phyloP scores from a whole-genome alignment of 2,113 vertebrate genomes.

The Ptilorrhoa leucosticta region DNA sequence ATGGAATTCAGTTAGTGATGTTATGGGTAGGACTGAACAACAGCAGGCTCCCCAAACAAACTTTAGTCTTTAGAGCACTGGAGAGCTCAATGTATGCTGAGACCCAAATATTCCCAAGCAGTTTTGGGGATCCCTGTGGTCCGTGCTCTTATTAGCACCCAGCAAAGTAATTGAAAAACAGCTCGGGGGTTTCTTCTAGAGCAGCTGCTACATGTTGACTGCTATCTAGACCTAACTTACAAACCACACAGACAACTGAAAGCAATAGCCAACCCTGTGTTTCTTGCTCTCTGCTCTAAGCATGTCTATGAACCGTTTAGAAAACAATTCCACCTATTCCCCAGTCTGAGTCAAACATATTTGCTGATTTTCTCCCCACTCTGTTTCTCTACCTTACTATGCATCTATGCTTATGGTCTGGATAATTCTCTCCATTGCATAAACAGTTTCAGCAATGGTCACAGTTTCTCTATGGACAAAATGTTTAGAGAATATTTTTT shows the following conservation, averaged over 20 bases:
- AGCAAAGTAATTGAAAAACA: not conserved
- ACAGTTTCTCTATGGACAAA: not conserved
- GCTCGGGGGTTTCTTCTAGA: accelerated
- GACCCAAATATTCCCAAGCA: not conserved
- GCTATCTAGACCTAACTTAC: not conserved
- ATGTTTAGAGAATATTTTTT: not conserved
- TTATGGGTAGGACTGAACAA: not conserved
- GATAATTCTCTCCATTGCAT: not conserved
- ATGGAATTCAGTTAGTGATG: not conserved
- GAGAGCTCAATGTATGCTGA: not conserved
- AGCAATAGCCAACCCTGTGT: not conserved
- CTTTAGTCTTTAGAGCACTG: not conserved
- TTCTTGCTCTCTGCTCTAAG: not conserved
- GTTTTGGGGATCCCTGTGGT: not conserved
- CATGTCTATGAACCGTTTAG: not conserved
- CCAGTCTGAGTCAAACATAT: not conserved
- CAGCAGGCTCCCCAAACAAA: not conserved
- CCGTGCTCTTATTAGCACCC: not conserved
- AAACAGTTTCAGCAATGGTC: not conserved
- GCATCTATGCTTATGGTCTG: not conserved
- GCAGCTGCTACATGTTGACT: not conserved
- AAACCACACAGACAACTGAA: not conserved
- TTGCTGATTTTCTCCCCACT: accelerated
- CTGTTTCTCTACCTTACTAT: not conserved
- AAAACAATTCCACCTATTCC: not conserved